Percentiles rank a stretch among this genome's conserved stretches.
Conservation (phyloP, 2,797 vertebrate genomes). For the Leptodactylus fallax region DNA sequence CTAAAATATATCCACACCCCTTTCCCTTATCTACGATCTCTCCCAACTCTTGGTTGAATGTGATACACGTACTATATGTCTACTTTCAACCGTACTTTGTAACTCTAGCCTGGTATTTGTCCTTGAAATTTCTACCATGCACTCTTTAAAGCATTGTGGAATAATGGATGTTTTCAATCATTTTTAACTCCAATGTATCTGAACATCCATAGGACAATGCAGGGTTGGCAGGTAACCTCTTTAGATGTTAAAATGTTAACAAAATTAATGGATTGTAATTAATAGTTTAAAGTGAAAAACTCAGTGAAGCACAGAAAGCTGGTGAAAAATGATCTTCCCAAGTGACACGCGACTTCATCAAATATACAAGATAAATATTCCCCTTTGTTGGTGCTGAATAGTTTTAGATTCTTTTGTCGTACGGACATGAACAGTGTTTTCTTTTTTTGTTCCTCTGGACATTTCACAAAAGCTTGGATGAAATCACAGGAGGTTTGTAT, state of each 20-base stretch:
- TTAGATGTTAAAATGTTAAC: slow-evolving; percentile 31
- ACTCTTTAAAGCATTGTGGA: slow-evolving; percentile 6
- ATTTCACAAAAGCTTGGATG: not conserved
- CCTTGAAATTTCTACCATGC: slow-evolving; percentile 6
- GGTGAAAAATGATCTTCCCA: slow-evolving; percentile 24
- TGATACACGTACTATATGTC: not conserved
- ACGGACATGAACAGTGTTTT: not conserved
- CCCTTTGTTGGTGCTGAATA: slow-evolving; percentile 24
- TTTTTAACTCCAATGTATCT: slow-evolving; percentile 10
- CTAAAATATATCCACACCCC: not conserved
- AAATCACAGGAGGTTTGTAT: not conserved
- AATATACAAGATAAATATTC: slow-evolving; percentile 40
- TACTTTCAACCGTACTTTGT: not conserved
- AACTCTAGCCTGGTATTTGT: not conserved
- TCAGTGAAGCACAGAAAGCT: not conserved
- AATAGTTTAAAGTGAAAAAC: slow-evolving; percentile 24
- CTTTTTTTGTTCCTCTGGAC: not conserved
- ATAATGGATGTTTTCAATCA: slow-evolving; percentile 6
- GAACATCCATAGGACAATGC: not conserved
- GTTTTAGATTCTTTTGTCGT: not conserved
- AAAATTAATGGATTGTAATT: slow-evolving; percentile 49
- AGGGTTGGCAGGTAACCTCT: slow-evolving; percentile 24
- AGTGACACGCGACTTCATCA: slow-evolving; percentile 26
- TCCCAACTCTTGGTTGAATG: not conserved
- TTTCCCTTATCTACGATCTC: not conserved